phyloP scores from a whole-genome alignment of 1,140 invertebrate species.

The Papilio dardanus region DNA sequence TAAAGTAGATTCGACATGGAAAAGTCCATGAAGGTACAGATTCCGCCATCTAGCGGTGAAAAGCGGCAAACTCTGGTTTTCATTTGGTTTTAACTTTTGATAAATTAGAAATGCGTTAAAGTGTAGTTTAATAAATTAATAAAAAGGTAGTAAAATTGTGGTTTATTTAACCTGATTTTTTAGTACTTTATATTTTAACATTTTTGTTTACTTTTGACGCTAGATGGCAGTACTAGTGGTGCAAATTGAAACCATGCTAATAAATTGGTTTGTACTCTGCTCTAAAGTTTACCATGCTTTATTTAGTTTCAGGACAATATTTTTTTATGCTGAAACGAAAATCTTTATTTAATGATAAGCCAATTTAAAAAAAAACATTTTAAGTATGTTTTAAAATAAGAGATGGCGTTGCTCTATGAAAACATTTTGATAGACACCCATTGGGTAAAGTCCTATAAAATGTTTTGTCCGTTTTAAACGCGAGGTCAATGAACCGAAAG shows the following conservation, averaged over 20 bases:
- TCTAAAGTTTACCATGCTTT: not conserved
- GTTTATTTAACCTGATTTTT: not conserved
- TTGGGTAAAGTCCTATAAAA: conserved; percentile 16
- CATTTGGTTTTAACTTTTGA: not conserved
- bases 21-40: not conserved
- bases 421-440: not conserved
- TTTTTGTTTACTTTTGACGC: not conserved
- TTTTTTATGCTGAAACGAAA: too few relatives aligned
- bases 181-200: not conserved
- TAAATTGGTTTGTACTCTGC: not conserved
- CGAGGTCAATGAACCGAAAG: conserved; percentile 5
- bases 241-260: not conserved
- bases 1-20: not conserved
- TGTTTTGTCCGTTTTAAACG: conserved; percentile 17
- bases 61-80: conserved; percentile 20
- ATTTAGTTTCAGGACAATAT: not conserved
- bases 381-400: not conserved
- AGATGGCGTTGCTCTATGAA: not conserved
- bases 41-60: conserved; percentile 47
- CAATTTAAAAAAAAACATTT: not conserved
- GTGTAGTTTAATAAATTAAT: not conserved
- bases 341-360: not conserved
- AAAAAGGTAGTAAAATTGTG: not conserved
- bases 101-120: not conserved
- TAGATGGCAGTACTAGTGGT: not conserved